Conservation (phyloP, 2,888 invertebrate species). For the Eupeodes latifasciatus region DNA sequence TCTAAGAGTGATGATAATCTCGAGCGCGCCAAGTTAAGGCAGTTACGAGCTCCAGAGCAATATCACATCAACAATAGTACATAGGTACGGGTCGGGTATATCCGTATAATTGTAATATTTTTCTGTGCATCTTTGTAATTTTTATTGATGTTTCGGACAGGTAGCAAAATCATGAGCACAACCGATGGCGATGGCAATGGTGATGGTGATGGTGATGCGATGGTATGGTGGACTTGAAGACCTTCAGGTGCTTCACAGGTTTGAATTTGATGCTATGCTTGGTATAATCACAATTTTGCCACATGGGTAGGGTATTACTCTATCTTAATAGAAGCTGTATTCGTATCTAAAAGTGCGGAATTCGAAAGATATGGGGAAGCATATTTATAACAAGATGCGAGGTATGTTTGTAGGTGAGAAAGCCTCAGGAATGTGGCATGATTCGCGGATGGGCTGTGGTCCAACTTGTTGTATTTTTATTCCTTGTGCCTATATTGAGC, state of each 20-base stretch:
- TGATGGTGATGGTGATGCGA: not conserved
- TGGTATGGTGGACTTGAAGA: constrained; percentile 4
- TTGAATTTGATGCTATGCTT: not conserved
- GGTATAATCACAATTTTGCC: constrained; percentile 68
- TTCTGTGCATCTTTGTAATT: constrained; percentile 68
- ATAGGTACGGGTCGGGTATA: not conserved
- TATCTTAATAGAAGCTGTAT: constrained; percentile 55
- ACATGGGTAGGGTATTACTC: constrained; percentile 40
- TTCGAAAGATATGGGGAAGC: constrained; percentile 4
- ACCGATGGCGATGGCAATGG: constrained; percentile 6
- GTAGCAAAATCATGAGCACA: constrained; percentile 40
- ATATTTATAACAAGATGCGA: constrained; percentile 6
- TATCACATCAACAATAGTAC: constrained; percentile 22
- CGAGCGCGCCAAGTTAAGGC: constrained; percentile 67
- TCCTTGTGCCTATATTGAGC: constrained; percentile 50
- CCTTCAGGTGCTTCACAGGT: constrained; percentile 54
- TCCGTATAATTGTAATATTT: constrained; percentile 72
- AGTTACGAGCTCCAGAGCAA: constrained; percentile 49
- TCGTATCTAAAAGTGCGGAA: constrained; percentile 41
- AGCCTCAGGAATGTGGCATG: constrained; percentile 59
- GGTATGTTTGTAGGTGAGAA: constrained; percentile 44
- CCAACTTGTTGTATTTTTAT: constrained; percentile 45
- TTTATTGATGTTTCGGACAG: constrained; percentile 74
- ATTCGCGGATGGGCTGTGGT: constrained; percentile 58
- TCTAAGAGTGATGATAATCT: constrained; percentile 74